Conservation (phyloP, 2,113 vertebrate genomes). For the Apteryx owenii region DNA sequence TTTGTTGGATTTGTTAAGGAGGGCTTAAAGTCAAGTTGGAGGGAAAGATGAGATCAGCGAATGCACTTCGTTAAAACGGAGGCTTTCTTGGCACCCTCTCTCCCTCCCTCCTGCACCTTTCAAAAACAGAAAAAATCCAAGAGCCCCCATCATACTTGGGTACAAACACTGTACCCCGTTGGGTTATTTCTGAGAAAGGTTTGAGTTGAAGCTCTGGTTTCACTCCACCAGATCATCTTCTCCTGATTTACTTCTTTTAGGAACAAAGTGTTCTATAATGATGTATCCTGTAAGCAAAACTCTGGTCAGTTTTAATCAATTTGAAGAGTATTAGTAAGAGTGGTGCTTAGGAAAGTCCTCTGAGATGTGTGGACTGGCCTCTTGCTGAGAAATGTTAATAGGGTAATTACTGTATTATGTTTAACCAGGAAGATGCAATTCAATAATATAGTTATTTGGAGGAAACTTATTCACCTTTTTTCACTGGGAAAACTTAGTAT, state of each 20-base stretch:
- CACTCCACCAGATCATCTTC: neutral
- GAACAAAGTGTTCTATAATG: neutral
- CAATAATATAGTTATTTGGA: neutral
- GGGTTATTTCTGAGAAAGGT: neutral
- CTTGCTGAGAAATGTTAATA: slow-evolving; percentile 43
- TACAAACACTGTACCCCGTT: rapidly evolving
- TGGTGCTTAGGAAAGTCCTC: slow-evolving; percentile 17
- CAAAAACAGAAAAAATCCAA: neutral
- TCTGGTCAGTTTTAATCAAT: slow-evolving; percentile 45
- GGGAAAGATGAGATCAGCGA: neutral
- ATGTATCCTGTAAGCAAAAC: slow-evolving; percentile 30
- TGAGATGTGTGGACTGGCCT: slow-evolving; percentile 20
- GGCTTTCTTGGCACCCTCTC: neutral
- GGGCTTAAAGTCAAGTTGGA: neutral
- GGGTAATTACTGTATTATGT: slow-evolving; percentile 48
- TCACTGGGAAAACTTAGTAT: neutral
- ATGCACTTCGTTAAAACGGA: neutral
- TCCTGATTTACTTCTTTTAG: neutral
- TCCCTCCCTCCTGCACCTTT: neutral
- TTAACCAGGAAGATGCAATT: neutral
- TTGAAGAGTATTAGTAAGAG: slow-evolving; percentile 19
- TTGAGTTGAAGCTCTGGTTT: neutral
- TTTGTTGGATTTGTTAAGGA: neutral
- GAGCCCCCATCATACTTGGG: neutral
- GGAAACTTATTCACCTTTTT: neutral